These are phyloP conservation scores for Metopolophium dirhodum DNA, from an alignment of 1,140 invertebrate species.

Conservation along the genomic window DNA sequence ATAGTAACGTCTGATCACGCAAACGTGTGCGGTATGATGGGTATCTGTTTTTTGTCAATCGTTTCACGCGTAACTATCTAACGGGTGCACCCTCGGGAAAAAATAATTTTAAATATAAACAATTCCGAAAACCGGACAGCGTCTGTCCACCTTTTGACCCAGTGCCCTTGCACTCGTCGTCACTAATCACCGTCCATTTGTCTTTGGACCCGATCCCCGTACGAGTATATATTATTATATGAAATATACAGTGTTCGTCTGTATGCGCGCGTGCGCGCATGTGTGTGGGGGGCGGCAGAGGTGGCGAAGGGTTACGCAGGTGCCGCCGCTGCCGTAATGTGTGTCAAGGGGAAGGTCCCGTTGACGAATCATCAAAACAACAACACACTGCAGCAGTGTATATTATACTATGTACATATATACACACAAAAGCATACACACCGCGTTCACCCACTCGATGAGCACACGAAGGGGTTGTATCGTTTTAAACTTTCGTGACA, in stretches of 20 bases:
- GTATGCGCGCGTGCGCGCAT: not conserved
- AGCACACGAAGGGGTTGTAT: constrained; percentile 33
- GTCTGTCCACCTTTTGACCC: constrained; percentile 29
- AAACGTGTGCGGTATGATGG: not conserved
- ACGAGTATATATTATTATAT: not conserved
- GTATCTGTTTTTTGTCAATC: not conserved
- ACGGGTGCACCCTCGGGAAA: not conserved
- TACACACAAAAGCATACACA: not conserved
- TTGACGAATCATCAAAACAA: constrained; percentile 57
- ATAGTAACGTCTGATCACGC: not conserved
- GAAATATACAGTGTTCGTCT: not conserved
- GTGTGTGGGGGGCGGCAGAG: not conserved
- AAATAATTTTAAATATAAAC: constrained; percentile 17
- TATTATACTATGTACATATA: not conserved
- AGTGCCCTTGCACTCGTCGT: not conserved
- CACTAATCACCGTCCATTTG: constrained; percentile 52
- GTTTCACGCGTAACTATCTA: not conserved
- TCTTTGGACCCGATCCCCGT: constrained; percentile 14
- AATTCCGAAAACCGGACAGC: not conserved
- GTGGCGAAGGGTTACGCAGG: constrained; percentile 41
- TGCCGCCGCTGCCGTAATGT: constrained; percentile 42
- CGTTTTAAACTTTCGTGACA: constrained; percentile 42
- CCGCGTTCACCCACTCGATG: not conserved
- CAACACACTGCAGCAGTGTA: constrained; percentile 31
- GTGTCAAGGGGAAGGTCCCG: constrained; percentile 57